Evolutionary conservation across 2,888 invertebrate genomes (phyloP).

Genomic region (Cataglyphis livida): DNA sequence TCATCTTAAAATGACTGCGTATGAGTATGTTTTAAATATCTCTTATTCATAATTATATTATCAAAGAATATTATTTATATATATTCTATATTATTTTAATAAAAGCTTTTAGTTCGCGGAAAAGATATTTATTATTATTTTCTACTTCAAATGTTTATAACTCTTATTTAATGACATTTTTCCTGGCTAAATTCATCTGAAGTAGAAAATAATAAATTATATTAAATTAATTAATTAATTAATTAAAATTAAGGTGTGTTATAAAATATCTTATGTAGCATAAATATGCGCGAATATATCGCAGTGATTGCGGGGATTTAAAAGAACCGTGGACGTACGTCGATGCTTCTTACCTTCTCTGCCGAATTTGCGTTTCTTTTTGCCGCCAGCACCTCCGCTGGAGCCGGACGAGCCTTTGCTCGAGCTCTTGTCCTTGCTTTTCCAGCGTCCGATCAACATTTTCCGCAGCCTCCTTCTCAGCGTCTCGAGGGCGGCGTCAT

Average conservation of each 20-base stretch:
- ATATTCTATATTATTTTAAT: neutral
- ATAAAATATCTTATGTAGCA: neutral
- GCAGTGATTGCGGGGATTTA: neutral
- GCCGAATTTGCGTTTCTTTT: conserved; percentile 94
- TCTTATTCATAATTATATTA: neutral
- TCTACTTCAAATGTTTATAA: neutral
- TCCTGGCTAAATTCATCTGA: neutral
- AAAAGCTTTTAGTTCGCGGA: neutral
- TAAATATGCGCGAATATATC: neutral
- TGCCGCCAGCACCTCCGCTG: conserved; percentile 87
- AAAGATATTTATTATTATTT: neutral
- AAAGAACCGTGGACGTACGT: neutral
- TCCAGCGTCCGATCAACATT: conserved; percentile 93
- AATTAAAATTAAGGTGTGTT: neutral
- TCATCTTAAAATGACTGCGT: neutral
- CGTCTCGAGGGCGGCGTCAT: conserved; percentile 62
- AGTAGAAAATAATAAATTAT: too few relatives aligned
- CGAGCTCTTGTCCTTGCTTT: conserved; percentile 92
- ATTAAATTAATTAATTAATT: too few relatives aligned
- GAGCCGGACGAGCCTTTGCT: conserved; percentile 88
- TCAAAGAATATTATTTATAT: neutral
- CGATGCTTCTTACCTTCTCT: conserved; percentile 88
- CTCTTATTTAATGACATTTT: neutral
- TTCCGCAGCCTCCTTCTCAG: conserved; percentile 75
- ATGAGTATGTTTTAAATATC: neutral